Conservation (phyloP, 2,888 invertebrate species). For the Atrina japonica region DNA sequence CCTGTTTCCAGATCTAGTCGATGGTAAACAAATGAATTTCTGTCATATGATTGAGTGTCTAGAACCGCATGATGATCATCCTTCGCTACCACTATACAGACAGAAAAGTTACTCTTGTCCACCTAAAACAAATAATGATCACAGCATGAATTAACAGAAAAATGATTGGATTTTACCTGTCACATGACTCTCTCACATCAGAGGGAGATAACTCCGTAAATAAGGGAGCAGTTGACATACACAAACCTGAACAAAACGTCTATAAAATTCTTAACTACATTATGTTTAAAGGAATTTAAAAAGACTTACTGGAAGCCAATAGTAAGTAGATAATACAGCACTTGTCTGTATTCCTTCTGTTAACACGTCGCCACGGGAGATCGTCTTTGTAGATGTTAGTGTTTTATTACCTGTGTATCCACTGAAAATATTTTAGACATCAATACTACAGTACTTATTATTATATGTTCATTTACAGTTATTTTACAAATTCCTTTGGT, state of each 20-base stretch:
- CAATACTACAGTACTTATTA: too few species aligned
- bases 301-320: constrained; percentile 3
- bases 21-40: constrained; percentile 10
- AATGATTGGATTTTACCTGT: too few species aligned
- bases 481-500: too few species aligned
- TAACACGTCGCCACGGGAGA: constrained; percentile 8
- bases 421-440: too few species aligned
- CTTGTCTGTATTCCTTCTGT: background rate
- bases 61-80: background rate
- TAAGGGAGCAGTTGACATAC: too few species aligned
- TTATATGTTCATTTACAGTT: too few species aligned
- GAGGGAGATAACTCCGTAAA: too few species aligned
- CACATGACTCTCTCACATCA: too few species aligned
- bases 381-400: background rate
- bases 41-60: background rate
- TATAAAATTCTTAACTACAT: background rate
- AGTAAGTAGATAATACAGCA: background rate
- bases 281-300: background rate
- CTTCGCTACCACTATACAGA: constrained; percentile 18
- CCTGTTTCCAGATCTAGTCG: constrained; percentile 1
- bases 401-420: background rate
- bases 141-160: too few species aligned
- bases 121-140: constrained; percentile 15
- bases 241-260: too few species aligned
- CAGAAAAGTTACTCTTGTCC: constrained; percentile 13